phyloP scores from a whole-genome alignment of 2,797 vertebrate genomes.

The Melanotaenia trifasciata region DNA sequence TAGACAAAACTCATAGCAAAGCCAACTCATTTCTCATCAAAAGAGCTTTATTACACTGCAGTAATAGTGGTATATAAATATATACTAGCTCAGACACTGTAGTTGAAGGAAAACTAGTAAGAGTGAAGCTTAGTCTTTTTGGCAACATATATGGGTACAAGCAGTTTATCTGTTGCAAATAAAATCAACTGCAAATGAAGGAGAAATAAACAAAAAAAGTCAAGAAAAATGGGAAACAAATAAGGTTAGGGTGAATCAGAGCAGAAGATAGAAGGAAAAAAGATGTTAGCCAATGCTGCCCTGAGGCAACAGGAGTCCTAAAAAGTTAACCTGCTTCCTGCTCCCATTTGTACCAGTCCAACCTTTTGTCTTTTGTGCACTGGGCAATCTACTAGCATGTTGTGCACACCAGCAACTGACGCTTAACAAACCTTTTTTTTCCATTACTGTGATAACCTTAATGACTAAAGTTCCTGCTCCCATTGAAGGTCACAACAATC shows the following conservation, averaged over 20 bases:
- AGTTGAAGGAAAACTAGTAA: too few relatives aligned
- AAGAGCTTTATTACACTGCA: not conserved
- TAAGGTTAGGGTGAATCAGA: not conserved
- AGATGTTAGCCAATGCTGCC: constrained; percentile 6
- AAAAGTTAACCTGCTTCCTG: constrained; percentile 29
- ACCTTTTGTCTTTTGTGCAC: constrained; percentile 23
- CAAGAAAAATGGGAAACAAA: not conserved
- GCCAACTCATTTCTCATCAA: not conserved
- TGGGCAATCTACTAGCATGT: constrained; percentile 35
- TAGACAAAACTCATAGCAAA: constrained; percentile 3
- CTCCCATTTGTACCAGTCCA: constrained; percentile 17
- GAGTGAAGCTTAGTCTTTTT: too few relatives aligned
- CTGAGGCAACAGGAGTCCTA: constrained; percentile 9
- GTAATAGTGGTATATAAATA: not conserved
- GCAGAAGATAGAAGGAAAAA: not conserved
- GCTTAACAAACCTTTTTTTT: constrained; percentile 70
- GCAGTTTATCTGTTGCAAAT: too few relatives aligned
- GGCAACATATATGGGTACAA: too few relatives aligned
- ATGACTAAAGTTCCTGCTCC: constrained; percentile 33
- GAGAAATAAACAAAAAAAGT: not conserved
- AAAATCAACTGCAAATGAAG: not conserved
- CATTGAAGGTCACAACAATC: not conserved
- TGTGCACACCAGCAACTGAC: constrained; percentile 38
- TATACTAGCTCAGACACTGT: not conserved
- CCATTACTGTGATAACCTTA: constrained; percentile 72